These are phyloP conservation scores for Isichthys henryi DNA, from an alignment of 2,113 vertebrate species.

Conservation along the genomic window DNA sequence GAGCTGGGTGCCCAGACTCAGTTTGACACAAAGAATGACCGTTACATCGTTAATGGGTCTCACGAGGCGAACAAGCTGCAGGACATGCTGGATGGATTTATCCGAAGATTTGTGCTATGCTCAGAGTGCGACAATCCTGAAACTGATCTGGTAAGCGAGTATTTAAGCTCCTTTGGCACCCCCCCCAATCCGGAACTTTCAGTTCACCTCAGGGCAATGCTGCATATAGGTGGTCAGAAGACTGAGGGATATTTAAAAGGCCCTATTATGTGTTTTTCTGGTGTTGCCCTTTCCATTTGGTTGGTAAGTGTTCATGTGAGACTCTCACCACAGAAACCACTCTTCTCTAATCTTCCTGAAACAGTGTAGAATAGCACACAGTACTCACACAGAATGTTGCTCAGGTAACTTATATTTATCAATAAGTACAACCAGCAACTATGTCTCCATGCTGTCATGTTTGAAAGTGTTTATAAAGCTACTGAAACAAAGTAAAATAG, in stretches of 20 bases:
- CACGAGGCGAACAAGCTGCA: constrained; percentile 99
- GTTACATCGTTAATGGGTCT: constrained; percentile 99
- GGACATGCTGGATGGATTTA: constrained; percentile 99
- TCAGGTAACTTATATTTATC: neutral
- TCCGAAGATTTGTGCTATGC: constrained; percentile 99
- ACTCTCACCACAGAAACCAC: neutral
- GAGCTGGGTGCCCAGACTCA: constrained; percentile 99
- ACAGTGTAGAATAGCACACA: neutral
- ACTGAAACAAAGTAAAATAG: neutral
- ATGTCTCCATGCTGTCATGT: neutral
- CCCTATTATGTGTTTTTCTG: neutral
- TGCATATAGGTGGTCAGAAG: neutral
- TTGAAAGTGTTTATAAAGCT: neutral
- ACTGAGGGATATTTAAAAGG: neutral
- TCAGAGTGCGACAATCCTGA: constrained; percentile 98
- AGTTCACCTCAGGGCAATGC: neutral
- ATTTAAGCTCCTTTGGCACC: neutral
- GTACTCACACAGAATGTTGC: neutral
- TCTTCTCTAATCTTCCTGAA: neutral
- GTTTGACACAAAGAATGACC: constrained; percentile 99
- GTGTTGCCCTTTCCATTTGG: neutral
- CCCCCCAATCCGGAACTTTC: neutral
- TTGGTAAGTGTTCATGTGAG: neutral
- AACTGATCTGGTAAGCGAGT: constrained; percentile 82
- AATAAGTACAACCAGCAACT: neutral